Conservation (phyloP, 2,113 vertebrate genomes). For the Notothenia rossii region DNA sequence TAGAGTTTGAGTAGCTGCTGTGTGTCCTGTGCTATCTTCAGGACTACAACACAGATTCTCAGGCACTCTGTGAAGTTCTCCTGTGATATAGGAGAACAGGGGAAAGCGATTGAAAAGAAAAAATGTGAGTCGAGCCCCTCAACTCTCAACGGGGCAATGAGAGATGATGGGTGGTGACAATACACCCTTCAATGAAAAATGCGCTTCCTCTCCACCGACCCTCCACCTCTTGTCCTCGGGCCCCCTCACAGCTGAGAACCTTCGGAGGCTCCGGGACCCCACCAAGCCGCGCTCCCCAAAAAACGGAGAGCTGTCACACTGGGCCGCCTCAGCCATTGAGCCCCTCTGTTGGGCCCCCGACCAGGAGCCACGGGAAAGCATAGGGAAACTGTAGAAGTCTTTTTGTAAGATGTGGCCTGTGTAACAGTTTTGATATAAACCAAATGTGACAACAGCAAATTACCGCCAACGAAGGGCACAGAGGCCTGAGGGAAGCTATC, state of each 20-base stretch:
- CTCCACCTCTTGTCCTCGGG: constrained; percentile 52
- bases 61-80: constrained; percentile 33
- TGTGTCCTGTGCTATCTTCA: constrained; percentile 15
- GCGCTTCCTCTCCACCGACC: constrained; percentile 58
- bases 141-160: constrained; percentile 70
- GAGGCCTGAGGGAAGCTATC: constrained; percentile 68
- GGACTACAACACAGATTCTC: constrained; percentile 35
- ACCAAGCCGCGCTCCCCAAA: constrained; percentile 56
- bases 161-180: constrained; percentile 80
- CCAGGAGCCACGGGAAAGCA: constrained; percentile 62
- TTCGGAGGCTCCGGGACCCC: constrained; percentile 56
- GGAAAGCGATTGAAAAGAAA: constrained; percentile 61
- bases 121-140: constrained; percentile 64
- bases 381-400: constrained; percentile 64
- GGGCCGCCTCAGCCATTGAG: constrained; percentile 54
- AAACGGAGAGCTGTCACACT: constrained; percentile 66
- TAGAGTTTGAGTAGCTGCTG: constrained; percentile 1
- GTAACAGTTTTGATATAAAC: constrained; percentile 70
- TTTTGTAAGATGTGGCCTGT: constrained; percentile 72
- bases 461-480: constrained; percentile 71
- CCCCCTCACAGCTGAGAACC: constrained; percentile 72
- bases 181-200: constrained; percentile 75
- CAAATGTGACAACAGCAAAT: constrained; percentile 77
- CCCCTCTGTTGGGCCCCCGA: constrained; percentile 70
- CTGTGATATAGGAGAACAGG: constrained; percentile 65